These are phyloP conservation scores for Phalacrocorax brasilianus DNA, from an alignment of 2,113 vertebrate genomes.

Conservation along the genomic window DNA sequence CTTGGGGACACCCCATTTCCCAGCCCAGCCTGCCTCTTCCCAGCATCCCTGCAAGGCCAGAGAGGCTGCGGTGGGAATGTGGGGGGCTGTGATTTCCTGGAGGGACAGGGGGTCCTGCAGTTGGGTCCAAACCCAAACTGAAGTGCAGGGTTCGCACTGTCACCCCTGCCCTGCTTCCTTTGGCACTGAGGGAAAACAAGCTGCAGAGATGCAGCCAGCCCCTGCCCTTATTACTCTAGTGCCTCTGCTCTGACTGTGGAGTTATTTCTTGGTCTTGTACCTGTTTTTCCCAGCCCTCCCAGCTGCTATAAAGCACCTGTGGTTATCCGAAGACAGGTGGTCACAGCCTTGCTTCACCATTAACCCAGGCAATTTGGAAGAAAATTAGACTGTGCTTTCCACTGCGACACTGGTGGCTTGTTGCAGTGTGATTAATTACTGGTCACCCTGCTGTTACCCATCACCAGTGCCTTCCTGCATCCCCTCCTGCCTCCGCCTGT, in stretches of 20 bases:
- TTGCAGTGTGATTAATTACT: neutral
- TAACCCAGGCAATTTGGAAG: neutral
- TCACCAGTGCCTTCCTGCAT: neutral
- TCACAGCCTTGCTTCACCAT: neutral
- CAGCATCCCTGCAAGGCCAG: neutral
- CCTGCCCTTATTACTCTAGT: neutral
- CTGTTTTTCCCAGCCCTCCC: neutral
- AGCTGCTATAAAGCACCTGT: neutral
- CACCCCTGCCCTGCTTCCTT: neutral
- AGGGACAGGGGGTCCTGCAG: neutral
- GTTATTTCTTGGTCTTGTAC: neutral
- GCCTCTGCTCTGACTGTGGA: neutral
- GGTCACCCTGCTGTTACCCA: neutral
- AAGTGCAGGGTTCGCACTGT: neutral
- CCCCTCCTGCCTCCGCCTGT: neutral
- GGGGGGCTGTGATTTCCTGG: neutral
- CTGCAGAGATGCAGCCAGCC: neutral
- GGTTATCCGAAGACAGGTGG: accelerated
- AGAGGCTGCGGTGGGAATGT: neutral
- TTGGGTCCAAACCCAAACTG: neutral
- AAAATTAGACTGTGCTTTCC: neutral
- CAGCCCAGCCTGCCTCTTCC: neutral
- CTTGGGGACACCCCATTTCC: neutral
- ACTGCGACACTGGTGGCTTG: accelerated
- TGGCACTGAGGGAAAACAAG: accelerated